These are phyloP conservation scores for Formica aserva DNA, from an alignment of 2,888 invertebrate species.

Conservation along the genomic window DNA sequence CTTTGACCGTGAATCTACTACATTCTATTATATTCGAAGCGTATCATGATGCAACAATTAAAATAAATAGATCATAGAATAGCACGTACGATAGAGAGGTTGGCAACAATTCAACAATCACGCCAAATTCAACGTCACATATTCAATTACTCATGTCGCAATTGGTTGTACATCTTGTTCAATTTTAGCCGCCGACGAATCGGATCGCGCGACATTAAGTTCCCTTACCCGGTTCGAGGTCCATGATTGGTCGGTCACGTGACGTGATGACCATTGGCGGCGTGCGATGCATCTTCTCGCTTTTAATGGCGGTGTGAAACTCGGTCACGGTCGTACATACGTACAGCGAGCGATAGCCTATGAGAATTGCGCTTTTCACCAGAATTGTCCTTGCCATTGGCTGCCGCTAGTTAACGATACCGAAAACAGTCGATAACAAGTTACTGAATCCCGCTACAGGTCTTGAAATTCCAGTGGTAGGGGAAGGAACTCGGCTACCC, in stretches of 20 bases:
- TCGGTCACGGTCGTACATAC: background rate
- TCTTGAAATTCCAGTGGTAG: too few species aligned
- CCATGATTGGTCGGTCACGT: background rate
- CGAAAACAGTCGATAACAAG: too few species aligned
- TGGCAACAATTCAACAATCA: background rate
- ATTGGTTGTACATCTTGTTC: background rate
- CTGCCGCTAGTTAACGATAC: too few species aligned
- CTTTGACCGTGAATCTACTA: background rate
- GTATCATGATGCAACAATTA: background rate
- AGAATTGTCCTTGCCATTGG: too few species aligned
- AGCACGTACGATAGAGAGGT: background rate
- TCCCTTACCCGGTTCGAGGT: background rate
- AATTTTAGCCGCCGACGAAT: background rate
- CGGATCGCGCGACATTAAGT: background rate
- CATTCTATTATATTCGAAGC: background rate
- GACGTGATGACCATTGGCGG: background rate
- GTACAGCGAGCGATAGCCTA: too few species aligned
- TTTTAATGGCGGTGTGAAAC: slow-evolving; percentile 28
- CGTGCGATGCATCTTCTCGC: background rate
- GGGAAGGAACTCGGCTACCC: too few species aligned
- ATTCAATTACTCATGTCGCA: background rate
- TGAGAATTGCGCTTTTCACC: too few species aligned
- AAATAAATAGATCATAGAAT: background rate
- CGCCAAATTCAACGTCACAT: background rate
- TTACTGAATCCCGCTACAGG: too few species aligned